Conservation (phyloP, 2,888 invertebrate species). For the Gerosis bhagava region DNA sequence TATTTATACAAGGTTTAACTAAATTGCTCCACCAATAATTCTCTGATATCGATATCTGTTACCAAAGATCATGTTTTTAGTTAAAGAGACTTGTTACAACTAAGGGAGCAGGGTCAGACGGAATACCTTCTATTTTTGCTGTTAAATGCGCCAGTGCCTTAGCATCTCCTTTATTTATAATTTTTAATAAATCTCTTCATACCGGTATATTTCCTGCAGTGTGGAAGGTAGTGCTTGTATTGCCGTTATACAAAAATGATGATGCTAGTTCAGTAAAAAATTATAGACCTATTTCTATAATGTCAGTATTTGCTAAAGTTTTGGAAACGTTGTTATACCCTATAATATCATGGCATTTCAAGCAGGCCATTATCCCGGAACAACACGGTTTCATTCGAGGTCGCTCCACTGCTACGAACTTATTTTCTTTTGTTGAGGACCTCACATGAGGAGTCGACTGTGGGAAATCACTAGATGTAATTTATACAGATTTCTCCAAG, state of each 20-base stretch:
- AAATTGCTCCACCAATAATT: neutral
- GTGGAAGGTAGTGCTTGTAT: too few relatives aligned
- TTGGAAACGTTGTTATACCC: slow-evolving; percentile 28
- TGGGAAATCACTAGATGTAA: too few relatives aligned
- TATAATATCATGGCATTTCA: slow-evolving; percentile 16
- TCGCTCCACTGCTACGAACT: slow-evolving; percentile 23
- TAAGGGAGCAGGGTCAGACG: slow-evolving; percentile 24
- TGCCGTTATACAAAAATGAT: too few relatives aligned
- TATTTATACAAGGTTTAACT: too few relatives aligned
- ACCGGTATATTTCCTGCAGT: too few relatives aligned
- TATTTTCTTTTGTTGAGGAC: too few relatives aligned
- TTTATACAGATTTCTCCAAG: too few relatives aligned
- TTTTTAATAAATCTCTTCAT: neutral
- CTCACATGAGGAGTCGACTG: too few relatives aligned
- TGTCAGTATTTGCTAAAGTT: slow-evolving; percentile 17
- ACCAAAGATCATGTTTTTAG: neutral
- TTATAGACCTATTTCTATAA: too few relatives aligned
- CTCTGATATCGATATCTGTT: neutral
- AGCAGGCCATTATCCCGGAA: slow-evolving; percentile 11
- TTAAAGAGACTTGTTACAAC: slow-evolving; percentile 14
- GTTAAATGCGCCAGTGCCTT: slow-evolving; percentile 13
- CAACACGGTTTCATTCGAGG: slow-evolving; percentile 33
- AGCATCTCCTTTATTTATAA: slow-evolving; percentile 6
- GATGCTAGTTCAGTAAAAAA: too few relatives aligned
- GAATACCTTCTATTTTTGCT: slow-evolving; percentile 21